Evolutionary conservation across 37 sponge, comb jelly and placozoan species (phyloP), one percentile per base, ranked within the genome.

Genomic region (Corticium candelabrum): DNA sequence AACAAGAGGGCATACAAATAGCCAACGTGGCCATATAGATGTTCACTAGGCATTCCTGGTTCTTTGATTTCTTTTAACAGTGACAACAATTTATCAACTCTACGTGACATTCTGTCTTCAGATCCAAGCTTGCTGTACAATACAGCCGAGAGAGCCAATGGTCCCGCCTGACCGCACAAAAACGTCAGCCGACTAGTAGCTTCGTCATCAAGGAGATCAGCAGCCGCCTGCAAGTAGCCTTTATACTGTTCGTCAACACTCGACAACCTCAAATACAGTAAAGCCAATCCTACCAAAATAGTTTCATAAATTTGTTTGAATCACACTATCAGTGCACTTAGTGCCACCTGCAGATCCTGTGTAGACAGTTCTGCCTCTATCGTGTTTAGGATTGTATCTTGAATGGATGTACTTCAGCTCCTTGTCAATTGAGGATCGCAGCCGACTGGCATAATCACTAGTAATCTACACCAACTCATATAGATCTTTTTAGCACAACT

Each of bases 131-230:
- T n/a, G 30, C 56, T 43, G 41, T 89, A 74, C 3, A 90, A 75
- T 3, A 86, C 87, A 29, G 90, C 91, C 38, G 75, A 90, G 3
- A 93, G 21, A 11, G 91, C 89, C 3, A 93, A 68, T 27, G 90
- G 91, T 0, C 98, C 98, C 0, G 86, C 88, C n/a, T 83, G 87
- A 39, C 98, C 98, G 80, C 89, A 91, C 30, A 96, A 81, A 39
- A 96, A 96, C 39, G 91, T 93, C 40, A 81, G 39, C 62, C 62
- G 62, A 21, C 62, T 50, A 27, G 62, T 50, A n/a, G n/a, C n/a
- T n/a, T n/a, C n/a, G n/a, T n/a, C n/a, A 27, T 50, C 62, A 21
- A 50, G 15, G 21, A 50, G 62, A 27, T 50, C 62, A 50, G 62
- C 62, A 21, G 62, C 62, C 15, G 11, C 21, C 21, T 21, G 62